phyloP scores from a whole-genome alignment of 2,113 vertebrate species.

The Clarias magur region DNA sequence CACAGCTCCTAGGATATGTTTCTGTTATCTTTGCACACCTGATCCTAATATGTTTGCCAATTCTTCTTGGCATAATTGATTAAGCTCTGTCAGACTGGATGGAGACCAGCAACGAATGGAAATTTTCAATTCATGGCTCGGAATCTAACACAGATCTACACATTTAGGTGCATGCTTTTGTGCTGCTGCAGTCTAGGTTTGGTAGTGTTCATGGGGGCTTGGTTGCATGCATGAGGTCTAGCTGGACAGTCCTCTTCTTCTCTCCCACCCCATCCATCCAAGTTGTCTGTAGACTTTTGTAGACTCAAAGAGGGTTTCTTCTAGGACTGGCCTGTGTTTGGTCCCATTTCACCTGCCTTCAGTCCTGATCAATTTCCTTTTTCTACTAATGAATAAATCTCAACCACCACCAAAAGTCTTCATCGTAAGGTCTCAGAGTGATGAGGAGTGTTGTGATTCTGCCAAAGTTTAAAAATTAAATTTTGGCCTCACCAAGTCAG shows the following conservation, averaged over 20 bases:
- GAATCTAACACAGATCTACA: not conserved
- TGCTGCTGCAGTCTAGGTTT: not conserved
- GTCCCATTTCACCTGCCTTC: not conserved
- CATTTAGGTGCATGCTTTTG: not conserved
- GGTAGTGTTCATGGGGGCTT: not conserved
- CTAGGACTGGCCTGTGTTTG: not conserved
- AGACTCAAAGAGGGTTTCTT: not conserved
- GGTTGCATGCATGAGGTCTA: not conserved
- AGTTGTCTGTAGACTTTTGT: not conserved
- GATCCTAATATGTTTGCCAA: not conserved
- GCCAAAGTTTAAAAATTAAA: not conserved
- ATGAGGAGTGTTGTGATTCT: not conserved
- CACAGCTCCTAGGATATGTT: not conserved
- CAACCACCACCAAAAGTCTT: not conserved
- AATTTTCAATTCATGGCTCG: not conserved
- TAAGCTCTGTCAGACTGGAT: not conserved
- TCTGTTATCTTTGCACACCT: not conserved
- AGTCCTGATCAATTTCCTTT: not conserved
- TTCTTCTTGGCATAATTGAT: not conserved
- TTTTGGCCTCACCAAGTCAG: not conserved
- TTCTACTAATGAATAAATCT: not conserved
- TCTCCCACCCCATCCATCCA: no score
- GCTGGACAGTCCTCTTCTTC: not conserved
- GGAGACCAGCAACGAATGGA: not conserved
- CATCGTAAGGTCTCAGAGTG: not conserved